Evolutionary conservation across 2,113 vertebrate genomes (phyloP), one percentile per base, ranked within the genome.

Genomic region (Sterrhoptilus dennistouni): DNA sequence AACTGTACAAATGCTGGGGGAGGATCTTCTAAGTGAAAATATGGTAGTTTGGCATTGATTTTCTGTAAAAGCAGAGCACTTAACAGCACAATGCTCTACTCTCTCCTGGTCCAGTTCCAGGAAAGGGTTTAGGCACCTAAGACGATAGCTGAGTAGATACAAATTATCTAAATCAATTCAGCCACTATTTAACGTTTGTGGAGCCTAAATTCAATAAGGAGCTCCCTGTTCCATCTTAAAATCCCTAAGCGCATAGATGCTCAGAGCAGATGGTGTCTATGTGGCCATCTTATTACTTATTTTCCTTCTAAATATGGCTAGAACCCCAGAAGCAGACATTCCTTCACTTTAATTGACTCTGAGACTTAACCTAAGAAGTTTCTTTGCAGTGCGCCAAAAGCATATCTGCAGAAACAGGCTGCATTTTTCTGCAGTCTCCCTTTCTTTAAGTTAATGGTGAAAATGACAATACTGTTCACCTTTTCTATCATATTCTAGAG

Each of bases 51-150:
- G 64, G 20, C 60, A 97, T 95, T 91, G 95, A 97, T 96, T 93
- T 96, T 87, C 89, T 45, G 38, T 95, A 95, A 96, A 95, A 95
- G 95, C 94, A 89, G 72, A 87, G 83, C 94, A 93, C 96, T 95
- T 95, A 93, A 47, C 72, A 56, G 83, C 72, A 78, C 80, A 78
- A 31, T 11, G 13, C 52, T 70, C 63, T 56, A 27, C 64, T 88
- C 29, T 81, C 47, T 86, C 20, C 64, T 95, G 94, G 91, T 64
- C 17, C 56, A 36, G 47, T 89, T 93, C 95, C 95, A 95, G 88
- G 86, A 92, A 92, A 87, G 52, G 69, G 75, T 93, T 92, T 94
- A 93, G 92, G 23, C 85, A 80, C 92, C 80, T 59, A 63, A 83
- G 54, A 83, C 50, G 89, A 54, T 33, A 74, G 35, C 19, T 81